Percentiles rank a stretch among this genome's conserved stretches.
phyloP scores from a whole-genome alignment of 1,140 invertebrate species.

The Conus betulinus region DNA sequence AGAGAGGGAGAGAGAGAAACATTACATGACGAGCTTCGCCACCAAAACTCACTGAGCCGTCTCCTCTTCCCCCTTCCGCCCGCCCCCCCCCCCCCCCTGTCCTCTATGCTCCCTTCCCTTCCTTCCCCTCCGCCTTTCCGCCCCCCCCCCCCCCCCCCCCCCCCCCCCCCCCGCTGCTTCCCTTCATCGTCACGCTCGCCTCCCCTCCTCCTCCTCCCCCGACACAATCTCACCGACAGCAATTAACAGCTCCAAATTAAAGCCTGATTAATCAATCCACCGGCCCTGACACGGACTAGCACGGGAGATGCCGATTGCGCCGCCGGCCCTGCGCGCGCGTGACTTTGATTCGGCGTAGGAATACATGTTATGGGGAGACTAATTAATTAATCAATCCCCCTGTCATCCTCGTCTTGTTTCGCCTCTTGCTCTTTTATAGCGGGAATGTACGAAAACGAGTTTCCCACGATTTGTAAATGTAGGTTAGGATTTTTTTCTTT shows the following conservation, averaged over 20 bases:
- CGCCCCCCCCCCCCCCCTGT: background rate
- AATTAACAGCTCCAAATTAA: background rate
- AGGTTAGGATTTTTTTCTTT: background rate
- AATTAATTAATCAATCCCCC: background rate
- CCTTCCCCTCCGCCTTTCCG: background rate
- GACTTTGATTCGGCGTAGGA: background rate
- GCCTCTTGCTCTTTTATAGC: background rate
- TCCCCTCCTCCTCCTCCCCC: background rate
- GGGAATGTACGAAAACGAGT: background rate
- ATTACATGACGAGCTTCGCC: too few species aligned
- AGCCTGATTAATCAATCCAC: slow-evolving; percentile 1
- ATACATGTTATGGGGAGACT: background rate
- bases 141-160: background rate
- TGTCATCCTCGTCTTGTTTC: background rate
- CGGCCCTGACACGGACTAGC: background rate
- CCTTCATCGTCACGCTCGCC: background rate
- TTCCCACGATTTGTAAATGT: background rate
- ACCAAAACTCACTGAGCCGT: too few species aligned
- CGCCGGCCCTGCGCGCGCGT: background rate
- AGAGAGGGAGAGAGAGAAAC: too few species aligned
- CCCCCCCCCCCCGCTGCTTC: background rate
- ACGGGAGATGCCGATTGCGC: background rate
- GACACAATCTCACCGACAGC: background rate
- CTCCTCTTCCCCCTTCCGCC: background rate
- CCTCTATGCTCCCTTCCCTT: background rate